These are phyloP conservation scores for Cheilosia variabilis DNA, from an alignment of 2,888 invertebrate genomes.

Conservation along the genomic window DNA sequence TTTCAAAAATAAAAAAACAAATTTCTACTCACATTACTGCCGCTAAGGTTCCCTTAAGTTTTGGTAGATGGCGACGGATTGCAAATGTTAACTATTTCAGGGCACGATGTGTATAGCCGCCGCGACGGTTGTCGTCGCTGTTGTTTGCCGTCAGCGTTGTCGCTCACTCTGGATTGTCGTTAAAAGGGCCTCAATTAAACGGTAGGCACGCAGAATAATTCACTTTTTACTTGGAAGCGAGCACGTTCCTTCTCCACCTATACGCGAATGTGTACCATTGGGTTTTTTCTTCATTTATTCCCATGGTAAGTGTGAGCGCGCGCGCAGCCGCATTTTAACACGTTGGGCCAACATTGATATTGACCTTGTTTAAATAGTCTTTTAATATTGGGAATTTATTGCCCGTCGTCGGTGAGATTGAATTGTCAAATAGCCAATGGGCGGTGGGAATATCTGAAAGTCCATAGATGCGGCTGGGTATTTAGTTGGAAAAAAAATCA, in stretches of 20 bases:
- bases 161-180: conserved; percentile 3
- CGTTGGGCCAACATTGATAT: conserved; percentile 80
- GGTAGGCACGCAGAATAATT: conserved; percentile 70
- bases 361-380: conserved; percentile 82
- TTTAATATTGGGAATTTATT: conserved; percentile 64
- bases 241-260: conserved; percentile 68
- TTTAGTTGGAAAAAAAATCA: conserved; percentile 9
- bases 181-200: conserved; percentile 72
- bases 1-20: conserved; percentile 57
- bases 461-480: background rate
- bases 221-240: conserved; percentile 68
- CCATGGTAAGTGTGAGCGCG: conserved; percentile 26
- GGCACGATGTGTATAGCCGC: conserved; percentile 54
- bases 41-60: conserved; percentile 63
- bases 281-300: conserved; percentile 64
- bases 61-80: conserved; percentile 10
- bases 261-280: conserved; percentile 53
- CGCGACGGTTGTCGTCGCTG: background rate
- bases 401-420: conserved; percentile 23
- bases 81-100: conserved; percentile 75
- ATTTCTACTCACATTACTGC: conserved; percentile 54
- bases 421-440: conserved; percentile 53
- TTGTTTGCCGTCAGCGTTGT: background rate
- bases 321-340: conserved; percentile 78
- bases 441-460: conserved; percentile 31